Percentiles rank a stretch among this genome's conserved stretches.
phyloP scores from a whole-genome alignment of 2,797 vertebrate genomes.

The Hoplostethus atlanticus region DNA sequence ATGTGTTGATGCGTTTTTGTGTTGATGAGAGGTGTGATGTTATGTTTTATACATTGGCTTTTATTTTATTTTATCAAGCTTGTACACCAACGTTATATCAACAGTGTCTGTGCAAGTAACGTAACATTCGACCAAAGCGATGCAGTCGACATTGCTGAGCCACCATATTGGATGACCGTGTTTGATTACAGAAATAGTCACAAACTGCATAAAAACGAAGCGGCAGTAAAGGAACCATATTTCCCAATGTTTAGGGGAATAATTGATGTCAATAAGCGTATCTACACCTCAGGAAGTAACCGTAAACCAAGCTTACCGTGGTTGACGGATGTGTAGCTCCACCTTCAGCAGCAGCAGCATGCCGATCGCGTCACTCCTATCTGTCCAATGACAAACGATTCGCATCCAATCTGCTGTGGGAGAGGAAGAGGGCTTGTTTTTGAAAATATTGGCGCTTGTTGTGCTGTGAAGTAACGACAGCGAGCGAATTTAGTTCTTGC shows the following conservation, averaged over 20 bases:
- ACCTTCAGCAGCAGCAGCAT: constrained; percentile 33
- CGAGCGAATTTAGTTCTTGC: background rate
- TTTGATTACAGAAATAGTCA: background rate
- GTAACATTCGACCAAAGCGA: background rate
- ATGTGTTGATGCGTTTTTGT: background rate
- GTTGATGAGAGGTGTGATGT: background rate
- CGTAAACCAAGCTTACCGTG: constrained; percentile 64
- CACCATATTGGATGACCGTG: constrained; percentile 4
- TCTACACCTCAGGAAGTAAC: background rate
- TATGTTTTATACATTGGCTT: background rate
- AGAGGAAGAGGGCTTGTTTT: constrained; percentile 73
- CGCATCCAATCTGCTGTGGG: constrained; percentile 69
- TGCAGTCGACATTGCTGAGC: constrained; percentile 24
- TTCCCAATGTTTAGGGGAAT: background rate
- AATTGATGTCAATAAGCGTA: background rate
- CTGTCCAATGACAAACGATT: constrained; percentile 25
- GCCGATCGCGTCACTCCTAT: constrained; percentile 19
- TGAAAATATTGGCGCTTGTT: constrained; percentile 84
- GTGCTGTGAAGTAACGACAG: background rate
- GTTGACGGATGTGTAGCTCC: constrained; percentile 30
- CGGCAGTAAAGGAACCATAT: background rate
- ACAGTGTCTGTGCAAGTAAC: constrained; percentile 2
- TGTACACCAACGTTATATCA: background rate
- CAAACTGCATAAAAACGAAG: background rate
- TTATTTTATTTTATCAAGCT: background rate